Conservation (phyloP, 64 coral and sea anemone species). For the Montipora foliosa region DNA sequence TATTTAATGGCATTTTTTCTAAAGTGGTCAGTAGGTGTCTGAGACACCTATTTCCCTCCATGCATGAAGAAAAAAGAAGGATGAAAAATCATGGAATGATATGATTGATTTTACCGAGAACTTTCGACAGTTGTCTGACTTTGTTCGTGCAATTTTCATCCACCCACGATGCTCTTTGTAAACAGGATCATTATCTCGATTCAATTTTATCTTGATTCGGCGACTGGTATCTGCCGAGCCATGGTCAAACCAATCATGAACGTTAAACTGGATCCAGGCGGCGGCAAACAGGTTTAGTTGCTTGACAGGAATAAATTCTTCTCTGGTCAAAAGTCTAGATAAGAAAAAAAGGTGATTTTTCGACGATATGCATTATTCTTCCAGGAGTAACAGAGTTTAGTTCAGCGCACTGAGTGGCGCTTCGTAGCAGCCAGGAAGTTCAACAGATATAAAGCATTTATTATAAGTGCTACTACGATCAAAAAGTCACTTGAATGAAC, state of each 20-base stretch:
- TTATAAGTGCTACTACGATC: no score
- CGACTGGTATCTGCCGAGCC: slow-evolving; percentile 30
- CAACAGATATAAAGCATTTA: no score
- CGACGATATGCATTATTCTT: no score
- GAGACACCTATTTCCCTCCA: no score
- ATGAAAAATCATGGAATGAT: no score
- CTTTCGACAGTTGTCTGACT: slow-evolving; percentile 41
- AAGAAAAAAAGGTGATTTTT: not conserved
- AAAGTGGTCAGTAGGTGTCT: no score
- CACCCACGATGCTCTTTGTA: not conserved
- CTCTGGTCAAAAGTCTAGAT: slow-evolving; percentile 65
- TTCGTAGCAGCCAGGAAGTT: no score
- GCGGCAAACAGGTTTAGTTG: slow-evolving; percentile 81
- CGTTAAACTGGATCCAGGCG: slow-evolving; percentile 76
- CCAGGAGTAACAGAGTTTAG: no score
- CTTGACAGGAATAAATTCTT: slow-evolving; percentile 77
- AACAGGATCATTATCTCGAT: not conserved
- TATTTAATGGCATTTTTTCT: no score
- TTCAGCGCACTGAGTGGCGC: no score
- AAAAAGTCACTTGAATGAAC: no score
- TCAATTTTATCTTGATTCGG: slow-evolving; percentile 34
- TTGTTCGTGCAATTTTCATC: slow-evolving; percentile 70
- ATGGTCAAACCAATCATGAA: slow-evolving; percentile 95
- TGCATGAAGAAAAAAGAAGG: no score
- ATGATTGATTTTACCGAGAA: not conserved